A percentile compares a stretch with the other conserved stretches of the same genome.
phyloP scores from a whole-genome alignment of 2,113 vertebrate species.

The Coptodon rendalli region DNA sequence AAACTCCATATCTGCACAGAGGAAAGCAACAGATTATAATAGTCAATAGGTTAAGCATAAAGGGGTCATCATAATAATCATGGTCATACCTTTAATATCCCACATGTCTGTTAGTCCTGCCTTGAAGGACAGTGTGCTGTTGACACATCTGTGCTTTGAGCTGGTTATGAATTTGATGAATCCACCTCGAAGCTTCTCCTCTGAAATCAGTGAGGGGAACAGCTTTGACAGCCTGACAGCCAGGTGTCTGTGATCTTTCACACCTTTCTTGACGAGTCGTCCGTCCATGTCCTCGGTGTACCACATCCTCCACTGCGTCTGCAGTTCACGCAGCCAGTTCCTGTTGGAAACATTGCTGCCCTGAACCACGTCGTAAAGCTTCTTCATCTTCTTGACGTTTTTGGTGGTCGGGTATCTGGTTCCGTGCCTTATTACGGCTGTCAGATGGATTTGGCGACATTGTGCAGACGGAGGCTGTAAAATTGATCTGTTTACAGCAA shows the following conservation, averaged over 20 bases:
- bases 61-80: background rate
- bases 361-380: slow-evolving; percentile 68
- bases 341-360: background rate
- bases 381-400: slow-evolving; percentile 78
- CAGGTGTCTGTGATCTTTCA: slow-evolving; percentile 77
- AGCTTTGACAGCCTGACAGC: slow-evolving; percentile 78
- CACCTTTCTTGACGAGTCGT: slow-evolving; percentile 70
- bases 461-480: slow-evolving; percentile 58
- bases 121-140: slow-evolving; percentile 83
- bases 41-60: background rate
- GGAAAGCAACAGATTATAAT: background rate
- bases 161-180: slow-evolving; percentile 80
- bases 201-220: slow-evolving; percentile 79
- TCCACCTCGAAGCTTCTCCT: slow-evolving; percentile 61
- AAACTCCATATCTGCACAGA: slow-evolving; percentile 66
- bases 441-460: slow-evolving; percentile 78
- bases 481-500: slow-evolving; percentile 66
- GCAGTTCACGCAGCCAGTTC: slow-evolving; percentile 59
- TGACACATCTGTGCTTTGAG: slow-evolving; percentile 89
- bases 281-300: slow-evolving; percentile 88
- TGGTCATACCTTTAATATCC: slow-evolving; percentile 43
- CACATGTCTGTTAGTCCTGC: slow-evolving; percentile 62
- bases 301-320: slow-evolving; percentile 78
- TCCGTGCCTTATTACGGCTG: slow-evolving; percentile 84
- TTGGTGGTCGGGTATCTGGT: slow-evolving; percentile 85